Evolutionary conservation across 2,888 invertebrate genomes (phyloP).

Genomic region (Dascillus cervinus): DNA sequence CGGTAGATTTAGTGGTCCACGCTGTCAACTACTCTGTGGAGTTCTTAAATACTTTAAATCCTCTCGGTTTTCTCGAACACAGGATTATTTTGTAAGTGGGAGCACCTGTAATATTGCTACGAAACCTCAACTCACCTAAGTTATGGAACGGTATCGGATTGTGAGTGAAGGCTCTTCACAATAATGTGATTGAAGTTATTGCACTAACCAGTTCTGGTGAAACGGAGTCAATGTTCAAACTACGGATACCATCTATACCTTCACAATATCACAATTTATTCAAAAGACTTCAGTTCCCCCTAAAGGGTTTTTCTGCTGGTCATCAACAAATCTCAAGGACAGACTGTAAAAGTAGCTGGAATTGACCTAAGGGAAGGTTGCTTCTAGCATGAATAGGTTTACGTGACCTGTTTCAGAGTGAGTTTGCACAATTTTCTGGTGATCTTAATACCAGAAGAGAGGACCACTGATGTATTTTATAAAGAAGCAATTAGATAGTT

Average conservation of each 20-base stretch:
- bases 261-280: slow-evolving; percentile 24
- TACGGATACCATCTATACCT: slow-evolving; percentile 31
- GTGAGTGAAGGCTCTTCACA: slow-evolving; percentile 14
- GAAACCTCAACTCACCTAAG: slow-evolving; percentile 28
- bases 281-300: slow-evolving; percentile 25
- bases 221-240: slow-evolving; percentile 24
- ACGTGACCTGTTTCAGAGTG: slow-evolving; percentile 28
- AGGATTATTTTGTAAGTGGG: slow-evolving; percentile 27
- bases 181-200: slow-evolving; percentile 14
- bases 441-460: not conserved
- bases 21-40: slow-evolving; percentile 27
- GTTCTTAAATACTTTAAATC: slow-evolving; percentile 30
- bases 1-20: slow-evolving; percentile 11
- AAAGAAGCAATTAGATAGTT: not conserved
- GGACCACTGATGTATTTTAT: not conserved
- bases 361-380: slow-evolving; percentile 4
- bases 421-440: not conserved
- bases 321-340: slow-evolving; percentile 30
- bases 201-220: slow-evolving; percentile 16
- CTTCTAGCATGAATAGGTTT: slow-evolving; percentile 23
- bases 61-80: slow-evolving; percentile 14
- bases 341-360: slow-evolving; percentile 5
- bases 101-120: slow-evolving; percentile 27
- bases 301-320: slow-evolving; percentile 27
- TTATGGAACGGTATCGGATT: slow-evolving; percentile 24